Base-by-base conservation (phyloP, 2,113 vertebrate species). In the Recurvirostra avosetta region DNA sequence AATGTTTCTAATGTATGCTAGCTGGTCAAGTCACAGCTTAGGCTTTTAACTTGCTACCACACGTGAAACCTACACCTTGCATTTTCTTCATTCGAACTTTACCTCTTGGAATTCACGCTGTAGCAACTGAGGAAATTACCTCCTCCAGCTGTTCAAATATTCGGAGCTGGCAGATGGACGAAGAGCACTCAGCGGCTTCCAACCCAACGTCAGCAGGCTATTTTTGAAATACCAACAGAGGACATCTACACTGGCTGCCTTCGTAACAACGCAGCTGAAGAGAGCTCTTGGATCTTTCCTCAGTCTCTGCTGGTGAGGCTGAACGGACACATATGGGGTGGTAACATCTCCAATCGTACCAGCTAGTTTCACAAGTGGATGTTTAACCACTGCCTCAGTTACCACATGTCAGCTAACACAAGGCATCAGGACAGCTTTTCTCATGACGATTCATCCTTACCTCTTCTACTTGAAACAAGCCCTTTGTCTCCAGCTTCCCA, bases 71-170 rank as follows among this genome's bases (percentile, higher is more conserved):
- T 90, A 88, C 47, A 77, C 70, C 61, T 75, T 62, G 41, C 61
- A 26, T 81, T 92, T 88, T 78, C 81, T 86, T 67, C 72, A 81
- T 47, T 36, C 81, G 59, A 86, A 71, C 61, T 55, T 74, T 11
- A 67, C 72, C 30, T 87, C 80, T 72, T 87, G 80, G 84, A 94
- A 92, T 96, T 94, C 70, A 75, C 23, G 43, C 52, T 75, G 65
- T 29, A 95, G 63, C 29, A 81, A 91, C 59, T 55, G 76, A 87
- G 70, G 89, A 89, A 81, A 89, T 74, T 62, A 50, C 65, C 79
- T 95, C 63, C 70, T 91, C 76, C 87, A 94, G 89, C 84, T 94
- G 89, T 75, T 94, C 84, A 85, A 85, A 85, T 78, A 94, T 26
- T 55, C 3, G 0, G 56, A 81, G 56, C 73, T 85, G 66, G 61